Evolutionary conservation across 2,888 invertebrate species (phyloP), one percentile per base, ranked within the genome.

Genomic region (Prenolepis imparis): DNA sequence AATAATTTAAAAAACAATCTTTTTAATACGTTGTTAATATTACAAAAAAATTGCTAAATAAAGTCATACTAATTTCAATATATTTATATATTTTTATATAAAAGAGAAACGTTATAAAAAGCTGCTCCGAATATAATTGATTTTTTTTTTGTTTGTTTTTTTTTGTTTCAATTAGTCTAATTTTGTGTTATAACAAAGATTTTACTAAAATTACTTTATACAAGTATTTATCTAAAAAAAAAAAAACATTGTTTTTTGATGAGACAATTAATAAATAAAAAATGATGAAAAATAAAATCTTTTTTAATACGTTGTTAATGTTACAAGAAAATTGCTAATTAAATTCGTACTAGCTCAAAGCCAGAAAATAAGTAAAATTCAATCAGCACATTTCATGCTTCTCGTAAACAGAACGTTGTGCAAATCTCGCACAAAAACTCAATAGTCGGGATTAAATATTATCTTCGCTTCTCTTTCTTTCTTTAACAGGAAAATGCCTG

Each of bases 391-490:
- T 8, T 39, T 24, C n/a, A 36, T 32, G 36, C 48, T 48, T 64
- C 21, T 41, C 24, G 39, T 36, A 80, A 83, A 64, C 44, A 28
- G 39, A 28, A 39, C 52, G 61, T 73, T 64, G 28, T 12, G 3
- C 1, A 15, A 52, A 52, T 63, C 15, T 59, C n/a, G 24, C 18
- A n/a, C n/a, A 39, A 70, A 68, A 83, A 70, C 44, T 78, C 78
- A 18, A 83, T 78, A 66, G 39, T 24, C 39, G 6, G 24, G 18
- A 83, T 41, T 48, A 80, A 70, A 80, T 80, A 64, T 66, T 41
- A 32, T 24, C 57, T 80, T 66, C 39, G 24, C 63, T 72, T 24
- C 28, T 28, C 5, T 32, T 57, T 64, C 15, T 32, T 72, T 36
- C 12, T 39, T 21, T 8, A 15, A 15, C 18, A 28, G 36, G 15